Conservation (phyloP, 2,113 vertebrate genomes). For the Ictalurus furcatus region DNA sequence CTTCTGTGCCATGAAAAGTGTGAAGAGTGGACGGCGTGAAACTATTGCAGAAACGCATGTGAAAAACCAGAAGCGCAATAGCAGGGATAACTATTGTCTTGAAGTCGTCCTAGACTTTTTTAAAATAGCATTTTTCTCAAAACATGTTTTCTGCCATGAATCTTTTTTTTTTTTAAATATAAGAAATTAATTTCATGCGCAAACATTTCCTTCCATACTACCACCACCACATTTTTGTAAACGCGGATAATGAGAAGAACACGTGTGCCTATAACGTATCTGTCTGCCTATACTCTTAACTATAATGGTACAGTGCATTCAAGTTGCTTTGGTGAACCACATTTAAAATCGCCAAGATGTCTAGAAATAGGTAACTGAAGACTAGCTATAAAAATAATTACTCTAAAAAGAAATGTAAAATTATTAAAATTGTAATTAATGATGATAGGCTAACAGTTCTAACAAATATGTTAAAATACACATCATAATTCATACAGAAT, state of each 20-base stretch:
- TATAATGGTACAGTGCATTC: background rate
- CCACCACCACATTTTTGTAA: background rate
- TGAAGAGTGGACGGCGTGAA: constrained; percentile 35
- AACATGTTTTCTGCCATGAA: background rate
- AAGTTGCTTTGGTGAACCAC: background rate
- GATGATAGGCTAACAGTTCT: background rate
- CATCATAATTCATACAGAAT: background rate
- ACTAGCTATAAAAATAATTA: background rate
- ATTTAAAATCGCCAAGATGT: background rate
- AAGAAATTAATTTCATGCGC: background rate
- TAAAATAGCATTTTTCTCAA: background rate
- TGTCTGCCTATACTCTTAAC: background rate
- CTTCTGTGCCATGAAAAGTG: background rate
- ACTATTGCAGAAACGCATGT: background rate
- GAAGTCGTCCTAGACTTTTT: background rate
- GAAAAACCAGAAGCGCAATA: constrained; percentile 3
- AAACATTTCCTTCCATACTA: too few relatives aligned
- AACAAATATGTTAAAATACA: background rate
- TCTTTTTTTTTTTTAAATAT: too few relatives aligned
- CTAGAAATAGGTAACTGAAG: background rate
- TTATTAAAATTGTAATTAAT: background rate
- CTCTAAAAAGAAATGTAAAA: too few relatives aligned
- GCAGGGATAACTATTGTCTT: background rate
- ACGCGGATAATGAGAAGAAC: background rate
- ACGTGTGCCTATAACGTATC: background rate